Conservation (phyloP, 2,113 vertebrate genomes). For the Grus americana region DNA sequence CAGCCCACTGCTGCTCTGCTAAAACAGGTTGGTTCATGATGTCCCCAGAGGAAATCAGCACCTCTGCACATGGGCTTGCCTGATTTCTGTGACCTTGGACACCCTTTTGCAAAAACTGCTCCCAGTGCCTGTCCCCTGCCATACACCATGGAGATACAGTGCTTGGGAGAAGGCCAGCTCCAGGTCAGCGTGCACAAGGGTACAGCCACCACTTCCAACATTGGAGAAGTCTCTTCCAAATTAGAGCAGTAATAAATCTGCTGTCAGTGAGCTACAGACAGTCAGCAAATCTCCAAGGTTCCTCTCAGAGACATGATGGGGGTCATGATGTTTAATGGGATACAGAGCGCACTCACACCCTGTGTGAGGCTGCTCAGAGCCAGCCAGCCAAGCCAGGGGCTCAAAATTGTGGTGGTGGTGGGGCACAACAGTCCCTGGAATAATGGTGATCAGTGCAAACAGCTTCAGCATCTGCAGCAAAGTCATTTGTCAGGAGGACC, state of each 20-base stretch:
- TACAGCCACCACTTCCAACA: not conserved
- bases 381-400: not conserved
- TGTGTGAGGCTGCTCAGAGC: not conserved
- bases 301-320: not conserved
- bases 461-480: not conserved
- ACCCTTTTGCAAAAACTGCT: not conserved
- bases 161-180: not conserved
- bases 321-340: not conserved
- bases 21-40: not conserved
- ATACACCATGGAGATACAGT: not conserved
- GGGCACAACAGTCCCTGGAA: not conserved
- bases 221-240: not conserved
- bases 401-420: not conserved
- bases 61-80: not conserved
- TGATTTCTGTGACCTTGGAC: not conserved
- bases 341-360: not conserved
- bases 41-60: not conserved
- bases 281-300: slow-evolving; percentile 5
- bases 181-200: not conserved
- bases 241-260: not conserved
- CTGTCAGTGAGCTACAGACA: not conserved
- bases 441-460: not conserved
- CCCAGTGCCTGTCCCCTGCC: not conserved
- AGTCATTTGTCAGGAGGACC: not conserved
- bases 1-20: not conserved